These are phyloP conservation scores for Herminia tarsipennalis DNA, from an alignment of 2,888 invertebrate genomes.

Conservation along the genomic window DNA sequence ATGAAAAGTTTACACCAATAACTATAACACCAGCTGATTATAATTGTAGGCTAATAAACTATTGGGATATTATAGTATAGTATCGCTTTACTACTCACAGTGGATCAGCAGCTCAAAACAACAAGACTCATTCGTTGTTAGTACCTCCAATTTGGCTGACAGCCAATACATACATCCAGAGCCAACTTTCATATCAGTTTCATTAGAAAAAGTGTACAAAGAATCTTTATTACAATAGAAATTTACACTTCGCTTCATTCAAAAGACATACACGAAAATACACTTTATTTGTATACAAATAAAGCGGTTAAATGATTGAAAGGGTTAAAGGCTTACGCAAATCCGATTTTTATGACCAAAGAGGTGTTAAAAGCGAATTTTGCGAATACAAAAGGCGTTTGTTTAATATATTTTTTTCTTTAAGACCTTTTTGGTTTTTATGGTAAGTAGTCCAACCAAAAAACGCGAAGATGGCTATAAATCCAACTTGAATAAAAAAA, in stretches of 20 bases:
- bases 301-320: slow-evolving; percentile 13
- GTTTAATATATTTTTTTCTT: slow-evolving; percentile 23
- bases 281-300: neutral
- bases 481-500: neutral
- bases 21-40: no score
- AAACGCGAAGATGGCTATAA: neutral
- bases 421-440: slow-evolving; percentile 21
- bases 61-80: neutral
- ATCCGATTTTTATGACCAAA: slow-evolving; percentile 32
- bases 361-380: slow-evolving; percentile 36
- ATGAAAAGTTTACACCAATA: no score
- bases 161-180: slow-evolving; percentile 52
- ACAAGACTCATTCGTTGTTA: slow-evolving; percentile 22
- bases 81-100: slow-evolving; percentile 4
- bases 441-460: slow-evolving; percentile 2
- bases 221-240: slow-evolving; percentile 25
- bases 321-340: slow-evolving; percentile 10
- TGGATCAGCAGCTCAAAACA: slow-evolving; percentile 9
- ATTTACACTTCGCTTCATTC: slow-evolving; percentile 17
- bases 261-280: slow-evolving; percentile 9
- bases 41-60: no score
- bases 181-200: slow-evolving; percentile 50
- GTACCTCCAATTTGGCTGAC: slow-evolving; percentile 55
- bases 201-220: slow-evolving; percentile 49
- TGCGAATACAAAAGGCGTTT: slow-evolving; percentile 30